Evolutionary conservation across 2,888 invertebrate genomes (phyloP).

Genomic region (Drosophila differens): DNA sequence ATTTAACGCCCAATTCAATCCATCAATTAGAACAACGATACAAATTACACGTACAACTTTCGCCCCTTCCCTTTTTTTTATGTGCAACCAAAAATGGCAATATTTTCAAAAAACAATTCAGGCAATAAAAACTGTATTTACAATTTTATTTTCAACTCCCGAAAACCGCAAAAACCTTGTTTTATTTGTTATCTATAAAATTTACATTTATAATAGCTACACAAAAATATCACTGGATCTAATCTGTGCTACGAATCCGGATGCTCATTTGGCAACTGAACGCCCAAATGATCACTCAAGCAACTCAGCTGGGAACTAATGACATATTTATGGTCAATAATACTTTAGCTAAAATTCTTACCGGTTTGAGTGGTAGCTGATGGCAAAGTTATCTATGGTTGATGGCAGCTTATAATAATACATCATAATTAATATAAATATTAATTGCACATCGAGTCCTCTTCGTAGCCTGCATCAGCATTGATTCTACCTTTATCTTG

Average conservation of each 20-base stretch:
- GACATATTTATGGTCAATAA: too few relatives aligned
- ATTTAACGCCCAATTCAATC: constrained; percentile 24
- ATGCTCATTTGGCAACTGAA: neutral
- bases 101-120: constrained; percentile 47
- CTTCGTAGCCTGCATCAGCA: neutral
- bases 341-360: neutral
- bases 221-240: neutral
- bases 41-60: constrained; percentile 27
- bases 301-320: neutral
- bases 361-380: neutral
- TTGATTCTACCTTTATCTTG: neutral
- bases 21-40: constrained; percentile 22
- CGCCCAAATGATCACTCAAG: neutral
- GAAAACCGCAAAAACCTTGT: constrained; percentile 41
- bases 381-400: neutral
- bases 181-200: constrained; percentile 17
- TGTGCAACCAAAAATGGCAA: constrained; percentile 44
- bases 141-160: constrained; percentile 44
- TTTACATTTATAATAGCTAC: neutral
- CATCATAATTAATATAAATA: neutral
- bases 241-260: neutral
- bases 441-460: neutral
- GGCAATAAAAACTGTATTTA: constrained; percentile 64
- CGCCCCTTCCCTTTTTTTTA: constrained; percentile 2
- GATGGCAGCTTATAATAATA: neutral